Percentiles rank a stretch among this genome's conserved stretches.
phyloP scores from a whole-genome alignment of 2,888 invertebrate species.

The Brachyopa scutellaris region DNA sequence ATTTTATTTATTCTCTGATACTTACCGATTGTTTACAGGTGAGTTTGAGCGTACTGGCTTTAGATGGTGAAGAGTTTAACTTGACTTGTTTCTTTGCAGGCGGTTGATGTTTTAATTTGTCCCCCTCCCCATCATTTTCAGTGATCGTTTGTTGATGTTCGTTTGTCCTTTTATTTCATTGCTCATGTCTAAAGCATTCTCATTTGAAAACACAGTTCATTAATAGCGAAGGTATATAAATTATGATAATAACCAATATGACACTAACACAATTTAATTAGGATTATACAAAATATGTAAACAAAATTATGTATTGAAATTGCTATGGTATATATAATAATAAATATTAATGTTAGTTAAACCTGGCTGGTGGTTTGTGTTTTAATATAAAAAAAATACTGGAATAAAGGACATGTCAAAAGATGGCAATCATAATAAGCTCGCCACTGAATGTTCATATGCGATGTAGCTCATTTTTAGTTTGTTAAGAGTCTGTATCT shows the following conservation, averaged over 20 bases:
- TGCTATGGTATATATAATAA: conserved; percentile 63
- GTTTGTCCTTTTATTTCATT: neutral
- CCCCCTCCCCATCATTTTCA: neutral
- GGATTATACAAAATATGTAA: conserved; percentile 64
- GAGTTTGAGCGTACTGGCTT: conserved; percentile 7
- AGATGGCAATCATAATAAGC: too few relatives aligned
- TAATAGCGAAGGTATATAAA: conserved; percentile 52
- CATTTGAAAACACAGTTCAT: conserved; percentile 42
- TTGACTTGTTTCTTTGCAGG: conserved; percentile 18
- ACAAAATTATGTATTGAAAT: conserved; percentile 57
- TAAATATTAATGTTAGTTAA: conserved; percentile 67
- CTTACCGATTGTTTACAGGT: conserved; percentile 48
- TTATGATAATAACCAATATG: conserved; percentile 60
- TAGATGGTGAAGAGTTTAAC: neutral
- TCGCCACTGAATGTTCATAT: too few relatives aligned
- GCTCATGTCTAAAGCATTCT: neutral
- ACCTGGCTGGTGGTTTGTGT: conserved; percentile 7
- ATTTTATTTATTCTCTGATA: conserved; percentile 19
- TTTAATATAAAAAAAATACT: too few relatives aligned
- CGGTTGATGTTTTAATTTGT: conserved; percentile 10
- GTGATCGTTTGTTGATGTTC: neutral
- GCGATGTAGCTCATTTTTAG: too few relatives aligned
- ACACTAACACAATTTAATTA: conserved; percentile 54
- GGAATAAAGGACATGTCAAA: too few relatives aligned
- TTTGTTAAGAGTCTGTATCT: too few relatives aligned